phyloP scores from a whole-genome alignment of 2,113 vertebrate genomes.

The Zeus faber region DNA sequence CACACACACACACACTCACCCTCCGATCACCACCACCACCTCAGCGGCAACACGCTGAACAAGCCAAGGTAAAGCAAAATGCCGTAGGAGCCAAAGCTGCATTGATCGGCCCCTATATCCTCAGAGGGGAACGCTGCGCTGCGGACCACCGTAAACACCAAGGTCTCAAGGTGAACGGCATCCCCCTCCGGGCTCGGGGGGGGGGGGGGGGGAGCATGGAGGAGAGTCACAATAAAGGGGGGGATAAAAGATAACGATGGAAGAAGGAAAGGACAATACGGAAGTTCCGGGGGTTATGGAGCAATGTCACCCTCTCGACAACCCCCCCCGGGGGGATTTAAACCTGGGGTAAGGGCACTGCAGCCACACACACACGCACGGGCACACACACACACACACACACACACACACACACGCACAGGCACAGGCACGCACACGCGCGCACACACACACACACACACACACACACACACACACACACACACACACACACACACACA shows the following conservation, averaged over 20 bases:
- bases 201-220: background rate
- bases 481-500: background rate
- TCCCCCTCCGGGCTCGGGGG: conserved; percentile 41
- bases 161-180: conserved; percentile 37
- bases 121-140: conserved; percentile 2
- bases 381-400: background rate
- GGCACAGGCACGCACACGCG: background rate
- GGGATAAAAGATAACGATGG: conserved; percentile 38
- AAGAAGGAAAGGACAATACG: too few relatives aligned
- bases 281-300: conserved; percentile 41
- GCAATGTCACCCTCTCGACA: conserved; percentile 66
- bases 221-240: conserved; percentile 36
- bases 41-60: conserved; percentile 8
- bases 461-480: background rate
- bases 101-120: conserved; percentile 48
- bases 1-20: background rate
- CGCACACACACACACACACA: conserved; percentile 3
- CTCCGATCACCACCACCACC: too few relatives aligned
- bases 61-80: conserved; percentile 19
- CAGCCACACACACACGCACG: background rate
- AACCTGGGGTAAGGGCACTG: too few relatives aligned
- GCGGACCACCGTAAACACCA: conserved; percentile 16
- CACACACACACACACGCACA: background rate
- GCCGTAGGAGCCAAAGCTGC: conserved; percentile 7
- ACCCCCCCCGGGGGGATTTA: too few relatives aligned